Evolutionary conservation across 1,140 invertebrate species (phyloP).

Genomic region (Aradophagus sp.): DNA sequence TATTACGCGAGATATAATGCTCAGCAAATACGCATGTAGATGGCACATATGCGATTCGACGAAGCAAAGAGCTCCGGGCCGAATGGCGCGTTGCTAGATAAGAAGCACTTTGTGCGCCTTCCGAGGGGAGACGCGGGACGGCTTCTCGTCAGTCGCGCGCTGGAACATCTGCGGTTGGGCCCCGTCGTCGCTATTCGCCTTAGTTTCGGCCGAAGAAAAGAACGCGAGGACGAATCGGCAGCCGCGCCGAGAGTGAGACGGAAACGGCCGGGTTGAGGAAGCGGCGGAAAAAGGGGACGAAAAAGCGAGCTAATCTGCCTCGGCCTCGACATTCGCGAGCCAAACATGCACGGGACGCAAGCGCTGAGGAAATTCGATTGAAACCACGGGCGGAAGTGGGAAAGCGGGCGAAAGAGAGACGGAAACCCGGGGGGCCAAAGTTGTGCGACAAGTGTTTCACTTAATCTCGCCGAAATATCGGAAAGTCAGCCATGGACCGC

Average conservation of each 20-base stretch:
- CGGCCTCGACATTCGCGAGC: conserved; percentile 25
- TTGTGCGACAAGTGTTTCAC: conserved; percentile 27
- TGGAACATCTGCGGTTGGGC: conserved; percentile 54
- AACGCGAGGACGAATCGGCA: conserved; percentile 10
- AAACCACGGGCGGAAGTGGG: not conserved
- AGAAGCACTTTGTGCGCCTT: conserved; percentile 53
- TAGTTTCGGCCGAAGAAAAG: conserved; percentile 22
- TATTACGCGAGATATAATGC: conserved; percentile 16
- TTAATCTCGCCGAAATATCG: conserved; percentile 30
- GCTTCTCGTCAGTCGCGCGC: conserved; percentile 42
- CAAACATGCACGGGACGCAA: conserved; percentile 12
- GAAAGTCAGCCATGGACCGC: conserved; percentile 25
- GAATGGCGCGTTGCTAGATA: conserved; percentile 53
- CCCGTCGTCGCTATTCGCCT: conserved; percentile 39
- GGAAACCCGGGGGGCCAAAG: not conserved
- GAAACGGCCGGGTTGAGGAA: conserved; percentile 3
- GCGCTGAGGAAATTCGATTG: conserved; percentile 7
- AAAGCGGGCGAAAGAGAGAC: too few relatives aligned
- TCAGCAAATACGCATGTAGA: conserved; percentile 19
- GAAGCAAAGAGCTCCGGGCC: conserved; percentile 42
- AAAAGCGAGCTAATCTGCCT: conserved; percentile 32
- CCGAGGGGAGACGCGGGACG: conserved; percentile 44
- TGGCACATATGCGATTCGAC: conserved; percentile 39
- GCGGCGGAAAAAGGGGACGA: too few relatives aligned
- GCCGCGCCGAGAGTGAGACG: conserved; percentile 1